phyloP scores from a whole-genome alignment of 2,888 invertebrate species.

The Physocephala rufipes region DNA sequence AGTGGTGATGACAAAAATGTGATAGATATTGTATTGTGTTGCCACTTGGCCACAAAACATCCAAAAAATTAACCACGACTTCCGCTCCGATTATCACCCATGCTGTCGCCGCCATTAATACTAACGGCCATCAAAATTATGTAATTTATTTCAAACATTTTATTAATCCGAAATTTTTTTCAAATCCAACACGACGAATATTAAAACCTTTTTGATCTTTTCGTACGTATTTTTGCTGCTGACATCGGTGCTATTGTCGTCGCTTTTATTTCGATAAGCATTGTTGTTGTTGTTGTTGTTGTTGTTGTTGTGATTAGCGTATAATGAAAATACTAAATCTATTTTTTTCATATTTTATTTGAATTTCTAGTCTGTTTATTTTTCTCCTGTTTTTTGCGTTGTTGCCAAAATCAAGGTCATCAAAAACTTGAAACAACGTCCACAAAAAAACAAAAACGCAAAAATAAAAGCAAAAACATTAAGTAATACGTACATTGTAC shows the following conservation, averaged over 20 bases:
- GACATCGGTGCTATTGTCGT: neutral
- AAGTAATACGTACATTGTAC: slow-evolving; percentile 9
- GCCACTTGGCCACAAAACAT: too few relatives aligned
- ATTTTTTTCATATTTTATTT: neutral
- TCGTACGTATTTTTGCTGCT: neutral
- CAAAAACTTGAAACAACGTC: slow-evolving; percentile 25
- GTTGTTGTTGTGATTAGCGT: slow-evolving; percentile 8
- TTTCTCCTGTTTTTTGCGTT: slow-evolving; percentile 13
- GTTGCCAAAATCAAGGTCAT: slow-evolving; percentile 33
- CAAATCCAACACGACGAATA: too few relatives aligned
- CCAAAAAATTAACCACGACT: too few relatives aligned
- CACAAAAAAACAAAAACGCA: neutral
- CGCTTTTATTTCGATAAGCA: neutral
- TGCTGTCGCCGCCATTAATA: too few relatives aligned
- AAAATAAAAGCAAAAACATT: slow-evolving; percentile 4
- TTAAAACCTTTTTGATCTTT: too few relatives aligned
- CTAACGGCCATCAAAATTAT: too few relatives aligned
- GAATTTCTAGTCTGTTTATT: slow-evolving; percentile 7
- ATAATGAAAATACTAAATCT: slow-evolving; percentile 16
- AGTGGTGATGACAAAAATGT: too few relatives aligned
- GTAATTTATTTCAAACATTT: too few relatives aligned
- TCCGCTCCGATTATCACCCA: too few relatives aligned
- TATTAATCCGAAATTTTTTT: too few relatives aligned
- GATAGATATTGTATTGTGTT: too few relatives aligned
- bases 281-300: neutral